Evolutionary conservation across 2,797 vertebrate genomes (phyloP), one percentile per base, ranked within the genome.

Genomic region (Manis javanica): DNA sequence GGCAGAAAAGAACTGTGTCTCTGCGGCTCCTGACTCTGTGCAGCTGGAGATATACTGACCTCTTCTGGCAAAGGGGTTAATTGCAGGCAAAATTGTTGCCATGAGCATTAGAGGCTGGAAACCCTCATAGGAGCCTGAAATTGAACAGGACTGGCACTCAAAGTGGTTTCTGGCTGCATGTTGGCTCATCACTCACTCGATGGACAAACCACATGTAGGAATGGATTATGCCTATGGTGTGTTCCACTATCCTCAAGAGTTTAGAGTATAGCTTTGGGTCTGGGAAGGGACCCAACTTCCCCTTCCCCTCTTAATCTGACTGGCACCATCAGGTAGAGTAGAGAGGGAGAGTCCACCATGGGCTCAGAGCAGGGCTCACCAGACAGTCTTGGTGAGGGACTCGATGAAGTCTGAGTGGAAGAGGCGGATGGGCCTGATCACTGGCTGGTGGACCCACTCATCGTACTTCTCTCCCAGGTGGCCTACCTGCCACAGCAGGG

Each of bases 401-500:
- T 99, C 99, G 0, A 99, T 23, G 69, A 99, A 90, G 87, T 99
- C 98, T 0, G 99, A 99, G 68, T 99, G 98, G 97, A 99, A 99
- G 94, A 99, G 99, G 94, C 99, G 98, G 97, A 99, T 99, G 7
- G 99, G 99, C 74, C 99, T 98, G 97, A 99, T 99, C 49, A 99
- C 99, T 0, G 99, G 99, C 97, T 99, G 99, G 97, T 99, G 99
- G 53, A 99, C 99, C 99, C 99, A 99, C 0, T 99, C 99, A 0
- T 99, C 99, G 0, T 99, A 99, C 92, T 99, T 99, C 98, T 99
- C 99, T 37, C 99, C 98, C 12, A 99, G 98, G 97, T 99, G 97
- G 78, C 99, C 99, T 24, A 99, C 99, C 98, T 99, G 99, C 99
- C 99, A 99, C 11, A 99, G 99, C 84, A 99, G 98, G 10, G 99